A percentile compares a stretch with the other conserved stretches of the same genome.
These are phyloP conservation scores for Oscheius sp. DNA, from an alignment of 2,888 invertebrate genomes.

Conservation along the genomic window DNA sequence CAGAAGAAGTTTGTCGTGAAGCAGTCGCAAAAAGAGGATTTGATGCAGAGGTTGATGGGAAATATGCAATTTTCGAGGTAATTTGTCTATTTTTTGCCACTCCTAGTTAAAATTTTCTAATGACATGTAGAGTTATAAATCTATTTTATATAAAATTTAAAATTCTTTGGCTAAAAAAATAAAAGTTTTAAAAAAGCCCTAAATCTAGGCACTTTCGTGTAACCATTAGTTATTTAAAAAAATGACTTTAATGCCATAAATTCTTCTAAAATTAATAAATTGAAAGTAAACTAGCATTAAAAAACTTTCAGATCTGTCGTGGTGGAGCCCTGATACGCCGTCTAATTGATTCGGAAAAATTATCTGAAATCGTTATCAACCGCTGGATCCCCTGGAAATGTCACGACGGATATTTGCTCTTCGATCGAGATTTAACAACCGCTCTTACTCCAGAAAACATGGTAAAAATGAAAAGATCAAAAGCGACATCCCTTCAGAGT, in stretches of 20 bases:
- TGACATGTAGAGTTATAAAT: no score
- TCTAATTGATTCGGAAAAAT: conserved; percentile 37
- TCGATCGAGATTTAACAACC: conserved; percentile 38
- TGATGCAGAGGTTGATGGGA: conserved; percentile 37
- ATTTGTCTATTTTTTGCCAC: no score
- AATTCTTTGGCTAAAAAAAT: no score
- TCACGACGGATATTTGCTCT: conserved; percentile 40
- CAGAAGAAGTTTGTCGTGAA: conserved; percentile 49
- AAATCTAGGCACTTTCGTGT: no score
- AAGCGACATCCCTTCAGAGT: conserved; percentile 11
- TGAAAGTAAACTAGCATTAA: no score
- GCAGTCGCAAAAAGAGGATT: conserved; percentile 39
- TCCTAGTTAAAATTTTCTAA: no score
- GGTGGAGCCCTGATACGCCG: conserved; percentile 40
- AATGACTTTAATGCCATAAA: no score
- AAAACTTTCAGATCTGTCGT: no score
- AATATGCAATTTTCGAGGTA: conserved; percentile 63
- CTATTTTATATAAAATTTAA: no score
- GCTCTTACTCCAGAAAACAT: conserved; percentile 36
- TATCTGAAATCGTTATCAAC: conserved; percentile 42
- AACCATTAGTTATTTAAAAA: no score
- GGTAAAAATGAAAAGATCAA: conserved; percentile 5
- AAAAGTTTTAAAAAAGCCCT: no score
- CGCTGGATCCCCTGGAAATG: conserved; percentile 49
- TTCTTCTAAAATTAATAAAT: no score